Evolutionary conservation across 2,113 vertebrate species (phyloP).

Genomic region (Saccopteryx leptura): DNA sequence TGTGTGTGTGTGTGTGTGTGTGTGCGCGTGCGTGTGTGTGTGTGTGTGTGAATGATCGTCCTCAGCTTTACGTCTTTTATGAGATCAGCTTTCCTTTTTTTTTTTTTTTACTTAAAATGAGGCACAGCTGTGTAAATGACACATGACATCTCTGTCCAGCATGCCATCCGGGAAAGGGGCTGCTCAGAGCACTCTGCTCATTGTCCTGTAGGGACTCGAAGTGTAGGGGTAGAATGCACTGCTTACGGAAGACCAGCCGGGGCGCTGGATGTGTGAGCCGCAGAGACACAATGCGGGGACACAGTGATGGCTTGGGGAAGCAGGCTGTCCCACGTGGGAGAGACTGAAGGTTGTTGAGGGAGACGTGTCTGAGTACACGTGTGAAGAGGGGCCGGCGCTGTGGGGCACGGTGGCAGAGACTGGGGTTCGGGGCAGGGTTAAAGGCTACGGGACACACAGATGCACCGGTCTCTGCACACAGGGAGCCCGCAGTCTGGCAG

Average conservation of each 20-base stretch:
- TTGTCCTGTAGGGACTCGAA: neutral
- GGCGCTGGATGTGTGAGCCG: neutral
- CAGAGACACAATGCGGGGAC: neutral
- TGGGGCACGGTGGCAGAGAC: neutral
- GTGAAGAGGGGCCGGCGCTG: fast-evolving
- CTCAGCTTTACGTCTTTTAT: neutral
- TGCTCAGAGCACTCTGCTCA: too few species aligned
- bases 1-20: neutral
- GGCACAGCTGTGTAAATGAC: fast-evolving
- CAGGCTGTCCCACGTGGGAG: neutral
- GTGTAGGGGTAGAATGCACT: neutral
- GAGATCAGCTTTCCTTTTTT: neutral
- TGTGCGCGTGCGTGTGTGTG: neutral
- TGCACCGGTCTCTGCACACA: too few species aligned
- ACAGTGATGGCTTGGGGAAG: neutral
- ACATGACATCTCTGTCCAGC: neutral
- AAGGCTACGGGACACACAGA: neutral
- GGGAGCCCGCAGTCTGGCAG: neutral
- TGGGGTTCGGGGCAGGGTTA: neutral
- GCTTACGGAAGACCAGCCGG: too few species aligned
- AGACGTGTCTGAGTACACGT: neutral
- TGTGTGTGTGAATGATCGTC: neutral
- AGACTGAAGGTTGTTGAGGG: too few species aligned
- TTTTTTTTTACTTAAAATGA: neutral
- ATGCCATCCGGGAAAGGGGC: neutral